These are phyloP conservation scores for Gymnopithys bicolor DNA, from an alignment of 2,797 vertebrate genomes.

Conservation along the genomic window DNA sequence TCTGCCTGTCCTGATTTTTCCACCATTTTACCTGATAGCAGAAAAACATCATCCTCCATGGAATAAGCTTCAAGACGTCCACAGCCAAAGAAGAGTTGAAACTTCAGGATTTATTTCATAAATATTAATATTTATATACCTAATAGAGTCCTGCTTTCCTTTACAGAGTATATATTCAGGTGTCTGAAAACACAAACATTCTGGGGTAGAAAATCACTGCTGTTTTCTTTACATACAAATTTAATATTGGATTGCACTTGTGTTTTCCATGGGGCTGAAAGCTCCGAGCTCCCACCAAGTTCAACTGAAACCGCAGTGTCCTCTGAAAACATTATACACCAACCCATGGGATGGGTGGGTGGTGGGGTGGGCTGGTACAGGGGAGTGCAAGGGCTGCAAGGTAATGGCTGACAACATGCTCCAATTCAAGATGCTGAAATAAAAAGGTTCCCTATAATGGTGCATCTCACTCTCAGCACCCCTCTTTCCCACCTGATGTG, in stretches of 20 bases:
- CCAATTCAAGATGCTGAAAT: neutral
- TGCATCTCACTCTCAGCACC: neutral
- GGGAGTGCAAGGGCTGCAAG: neutral
- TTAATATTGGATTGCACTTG: neutral
- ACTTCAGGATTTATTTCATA: conserved; percentile 54
- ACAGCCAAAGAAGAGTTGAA: conserved; percentile 8
- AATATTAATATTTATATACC: conserved; percentile 60
- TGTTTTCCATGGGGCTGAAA: neutral
- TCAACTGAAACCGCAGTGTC: neutral
- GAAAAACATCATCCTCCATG: conserved; percentile 45
- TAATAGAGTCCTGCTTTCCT: conserved; percentile 4
- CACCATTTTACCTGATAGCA: conserved; percentile 34
- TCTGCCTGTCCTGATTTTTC: conserved; percentile 51
- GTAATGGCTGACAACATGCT: neutral
- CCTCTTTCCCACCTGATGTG: neutral
- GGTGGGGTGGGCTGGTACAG: neutral
- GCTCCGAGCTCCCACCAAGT: neutral
- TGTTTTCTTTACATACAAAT: neutral
- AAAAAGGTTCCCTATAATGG: neutral
- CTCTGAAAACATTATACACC: neutral
- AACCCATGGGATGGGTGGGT: rapidly evolving
- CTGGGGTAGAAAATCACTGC: neutral
- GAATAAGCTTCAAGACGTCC: conserved; percentile 51
- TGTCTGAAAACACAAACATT: conserved; percentile 3
- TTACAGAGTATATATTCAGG: neutral